Base-by-base conservation (phyloP, 2,113 vertebrate genomes). In the Lipotes vexillifer region DNA sequence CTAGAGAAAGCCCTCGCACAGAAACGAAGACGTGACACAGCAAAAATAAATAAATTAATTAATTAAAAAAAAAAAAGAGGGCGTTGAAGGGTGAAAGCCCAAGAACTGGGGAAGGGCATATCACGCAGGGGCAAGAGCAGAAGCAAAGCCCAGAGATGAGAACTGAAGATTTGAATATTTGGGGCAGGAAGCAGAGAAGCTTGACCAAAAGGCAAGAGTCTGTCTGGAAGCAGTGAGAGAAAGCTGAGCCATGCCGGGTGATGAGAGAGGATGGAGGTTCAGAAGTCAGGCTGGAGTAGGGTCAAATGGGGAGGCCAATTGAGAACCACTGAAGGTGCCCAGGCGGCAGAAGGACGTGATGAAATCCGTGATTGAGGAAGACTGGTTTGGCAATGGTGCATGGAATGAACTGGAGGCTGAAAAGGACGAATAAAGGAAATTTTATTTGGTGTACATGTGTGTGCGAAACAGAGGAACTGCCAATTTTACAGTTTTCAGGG, bases 331-430 rank as follows among this genome's bases (percentile, higher is more conserved):
- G 38, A 25, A 11, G 75, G 81, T 17, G 44, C 82, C 11, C n/a
- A 85, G 52, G 59, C 17, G 31, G 52, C 0, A 33, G 66, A 71
- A 72, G 75, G 63, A 52, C 55, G 23, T 0, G 27, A 61, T 25
- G 57, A 75, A 71, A 81, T 25, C 2, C 17, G 68, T n/a, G 57
- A 94, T 44, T 97, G 36, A 72, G 78, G 83, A 85, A 65, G 52
- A 88, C 88, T 27, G 33, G 78, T 90, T 57, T 77, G 78, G 88
- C 78, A 72, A 2, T 85, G 96, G 91, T 72, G 46, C 6, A 0
- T 81, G 82, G 88, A 90, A 95, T 87, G 87, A 93, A 87, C 92
- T 88, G 61, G 78, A 97, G 59, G 89, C 82, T 77, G 83, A 46
- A 93, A 83, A 68, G 63, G 94, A 92, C 23, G 52, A 77, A 81